Evolutionary conservation across 2,797 vertebrate species (phyloP).

Genomic region (Anguilla megastoma): DNA sequence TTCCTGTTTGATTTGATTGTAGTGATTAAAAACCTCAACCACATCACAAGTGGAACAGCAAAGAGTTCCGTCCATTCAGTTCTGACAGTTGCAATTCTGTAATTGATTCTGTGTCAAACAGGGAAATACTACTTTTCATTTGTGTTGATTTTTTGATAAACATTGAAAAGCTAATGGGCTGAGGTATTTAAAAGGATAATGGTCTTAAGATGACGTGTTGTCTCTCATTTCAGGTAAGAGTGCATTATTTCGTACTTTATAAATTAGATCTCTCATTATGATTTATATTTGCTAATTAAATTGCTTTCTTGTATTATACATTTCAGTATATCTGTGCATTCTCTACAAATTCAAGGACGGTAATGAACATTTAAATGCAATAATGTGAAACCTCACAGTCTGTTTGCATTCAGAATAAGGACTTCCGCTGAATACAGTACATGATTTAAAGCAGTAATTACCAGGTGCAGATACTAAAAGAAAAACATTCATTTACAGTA

Average conservation of each 20-base stretch:
- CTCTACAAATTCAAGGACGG: neutral
- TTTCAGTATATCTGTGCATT: neutral
- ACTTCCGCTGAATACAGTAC: neutral
- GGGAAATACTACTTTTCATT: neutral
- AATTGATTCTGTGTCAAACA: neutral
- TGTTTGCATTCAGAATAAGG: neutral
- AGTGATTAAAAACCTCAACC: neutral
- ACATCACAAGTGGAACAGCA: neutral
- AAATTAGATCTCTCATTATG: neutral
- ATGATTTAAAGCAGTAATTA: neutral
- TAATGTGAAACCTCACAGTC: neutral
- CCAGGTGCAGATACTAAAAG: neutral
- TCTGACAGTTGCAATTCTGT: neutral
- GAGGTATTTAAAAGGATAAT: neutral
- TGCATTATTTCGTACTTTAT: neutral
- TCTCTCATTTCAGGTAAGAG: neutral
- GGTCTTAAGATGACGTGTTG: neutral
- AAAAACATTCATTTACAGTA: neutral
- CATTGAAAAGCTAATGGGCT: conserved; percentile 5
- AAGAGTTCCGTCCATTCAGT: neutral
- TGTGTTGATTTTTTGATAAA: neutral
- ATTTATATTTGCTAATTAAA: neutral
- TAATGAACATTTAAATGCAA: neutral
- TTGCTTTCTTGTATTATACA: neutral
- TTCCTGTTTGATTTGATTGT: neutral